phyloP scores from a whole-genome alignment of 1,140 invertebrate species.

The Meloidogyne chitwoodi region DNA sequence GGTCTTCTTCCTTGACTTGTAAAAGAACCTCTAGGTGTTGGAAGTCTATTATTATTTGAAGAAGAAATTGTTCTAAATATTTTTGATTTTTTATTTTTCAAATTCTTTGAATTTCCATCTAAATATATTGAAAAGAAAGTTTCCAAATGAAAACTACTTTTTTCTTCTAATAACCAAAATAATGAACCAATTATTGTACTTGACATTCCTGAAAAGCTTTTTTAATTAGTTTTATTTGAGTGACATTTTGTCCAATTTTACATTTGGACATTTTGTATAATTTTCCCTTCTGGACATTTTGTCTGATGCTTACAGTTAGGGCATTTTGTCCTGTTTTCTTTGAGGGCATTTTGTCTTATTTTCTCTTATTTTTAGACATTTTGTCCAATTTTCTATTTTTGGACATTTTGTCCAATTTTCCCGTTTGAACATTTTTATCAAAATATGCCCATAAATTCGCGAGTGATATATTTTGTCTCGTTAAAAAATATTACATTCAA shows the following conservation, averaged over 20 bases:
- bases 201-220: conserved; percentile 14
- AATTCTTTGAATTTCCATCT: conserved; percentile 1
- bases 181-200: conserved; percentile 17
- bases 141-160: conserved; percentile 13
- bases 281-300: not conserved
- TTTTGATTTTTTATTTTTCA: not conserved
- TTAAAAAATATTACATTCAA: no score
- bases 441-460: no score
- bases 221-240: not conserved
- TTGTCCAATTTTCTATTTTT: not conserved
- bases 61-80: not conserved
- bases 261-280: not conserved
- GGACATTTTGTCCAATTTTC: no score
- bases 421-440: no score
- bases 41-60: not conserved
- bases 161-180: conserved; percentile 20
- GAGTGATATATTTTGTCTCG: no score
- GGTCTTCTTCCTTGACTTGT: not conserved
- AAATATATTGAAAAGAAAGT: conserved; percentile 27
- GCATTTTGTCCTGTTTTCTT: not conserved
- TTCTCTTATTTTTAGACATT: not conserved
- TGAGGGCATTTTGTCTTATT: not conserved
- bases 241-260: not conserved
- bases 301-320: not conserved
- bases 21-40: conserved; percentile 5